Evolutionary conservation across 2,113 vertebrate species (phyloP).

Genomic region (Nesoenas mayeri): DNA sequence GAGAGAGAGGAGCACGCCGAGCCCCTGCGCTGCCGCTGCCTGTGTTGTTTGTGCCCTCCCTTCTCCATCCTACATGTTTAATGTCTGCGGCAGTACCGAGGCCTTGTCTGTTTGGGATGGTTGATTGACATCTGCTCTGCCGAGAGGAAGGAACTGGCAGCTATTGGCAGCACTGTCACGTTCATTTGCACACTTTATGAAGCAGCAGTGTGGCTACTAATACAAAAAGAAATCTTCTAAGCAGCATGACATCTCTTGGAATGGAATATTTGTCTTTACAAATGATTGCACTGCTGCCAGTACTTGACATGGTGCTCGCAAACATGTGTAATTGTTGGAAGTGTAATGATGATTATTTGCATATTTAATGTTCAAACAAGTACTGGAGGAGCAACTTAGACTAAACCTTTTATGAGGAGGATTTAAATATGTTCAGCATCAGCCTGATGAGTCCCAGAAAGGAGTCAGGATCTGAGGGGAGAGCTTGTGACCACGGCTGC

Average conservation of each 20-base stretch:
- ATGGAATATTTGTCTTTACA: slow-evolving; percentile 89
- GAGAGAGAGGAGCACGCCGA: slow-evolving; percentile 4
- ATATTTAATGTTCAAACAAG: slow-evolving; percentile 88
- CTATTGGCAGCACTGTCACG: slow-evolving; percentile 78
- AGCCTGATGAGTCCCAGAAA: slow-evolving; percentile 74
- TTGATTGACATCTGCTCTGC: slow-evolving; percentile 94
- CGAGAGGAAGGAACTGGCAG: slow-evolving; percentile 82
- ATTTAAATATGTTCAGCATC: slow-evolving; percentile 76
- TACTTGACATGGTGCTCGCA: slow-evolving; percentile 84
- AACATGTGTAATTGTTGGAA: slow-evolving; percentile 88
- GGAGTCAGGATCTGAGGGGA: slow-evolving; percentile 36
- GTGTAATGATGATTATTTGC: slow-evolving; percentile 88
- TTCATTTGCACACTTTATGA: slow-evolving; percentile 86
- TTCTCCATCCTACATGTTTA: slow-evolving; percentile 74
- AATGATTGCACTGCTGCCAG: slow-evolving; percentile 84
- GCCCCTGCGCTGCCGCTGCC: slow-evolving; percentile 60
- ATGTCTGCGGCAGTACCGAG: slow-evolving; percentile 77
- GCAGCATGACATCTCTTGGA: slow-evolving; percentile 97
- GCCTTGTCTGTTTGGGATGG: slow-evolving; percentile 79
- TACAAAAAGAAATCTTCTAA: slow-evolving; percentile 89
- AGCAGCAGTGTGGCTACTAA: slow-evolving; percentile 89
- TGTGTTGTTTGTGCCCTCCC: slow-evolving; percentile 72
- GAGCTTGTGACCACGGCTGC: slow-evolving; percentile 34
- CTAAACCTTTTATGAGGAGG: slow-evolving; percentile 78
- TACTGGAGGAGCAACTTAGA: slow-evolving; percentile 80